Evolutionary conservation across 1,140 invertebrate genomes (phyloP), one percentile per base, ranked within the genome.

Genomic region (Catajapyx aquilonaris): DNA sequence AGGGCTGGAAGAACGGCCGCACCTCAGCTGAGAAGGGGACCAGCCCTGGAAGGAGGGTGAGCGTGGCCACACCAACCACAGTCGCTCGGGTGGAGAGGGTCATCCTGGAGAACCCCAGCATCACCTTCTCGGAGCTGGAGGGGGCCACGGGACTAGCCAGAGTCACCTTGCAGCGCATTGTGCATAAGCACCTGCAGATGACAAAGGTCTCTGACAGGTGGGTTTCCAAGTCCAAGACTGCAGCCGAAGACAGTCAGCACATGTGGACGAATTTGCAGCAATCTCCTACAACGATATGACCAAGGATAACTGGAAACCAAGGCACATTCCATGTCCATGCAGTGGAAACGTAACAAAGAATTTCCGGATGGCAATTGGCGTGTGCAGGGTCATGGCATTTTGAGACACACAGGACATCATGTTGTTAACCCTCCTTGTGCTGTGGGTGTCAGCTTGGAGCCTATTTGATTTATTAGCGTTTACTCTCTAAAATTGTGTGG

Each of bases 111-210:
- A 31, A 31, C 30, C 15, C 13, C 13, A 15, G 30, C 30, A 31
- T 31, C 30, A 31, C 30, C 13, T 31, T 31, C 30, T 15, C 30
- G 30, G 30, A 31, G 18, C 30, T 31, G 30, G 30, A 31, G 30
- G 30, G 13, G 30, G 30, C 30, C 30, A 31, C 30, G 18, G 30
- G 7, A 31, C 30, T 3, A 15, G 30, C 30, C 30, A 31, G 30
- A 31, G 18, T 3, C 30, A 31, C 30, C 18, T 3, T 31, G 30
- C 7, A 31, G 13, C 30, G 30, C 30, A 31, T 31, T 15, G 30
- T 31, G 30, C 30, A 31, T n/a, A n/a, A n/a, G n/a, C n/a, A n/a
- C n/a, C n/a, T n/a, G n/a, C 15, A 31, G 30, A 31, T 31, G 30
- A 3, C 13, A 15, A 31, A 31, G 30, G 30, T 31, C 13, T 31